Base-by-base conservation (phyloP, 2,888 invertebrate species). In the Drosophila robusta region DNA sequence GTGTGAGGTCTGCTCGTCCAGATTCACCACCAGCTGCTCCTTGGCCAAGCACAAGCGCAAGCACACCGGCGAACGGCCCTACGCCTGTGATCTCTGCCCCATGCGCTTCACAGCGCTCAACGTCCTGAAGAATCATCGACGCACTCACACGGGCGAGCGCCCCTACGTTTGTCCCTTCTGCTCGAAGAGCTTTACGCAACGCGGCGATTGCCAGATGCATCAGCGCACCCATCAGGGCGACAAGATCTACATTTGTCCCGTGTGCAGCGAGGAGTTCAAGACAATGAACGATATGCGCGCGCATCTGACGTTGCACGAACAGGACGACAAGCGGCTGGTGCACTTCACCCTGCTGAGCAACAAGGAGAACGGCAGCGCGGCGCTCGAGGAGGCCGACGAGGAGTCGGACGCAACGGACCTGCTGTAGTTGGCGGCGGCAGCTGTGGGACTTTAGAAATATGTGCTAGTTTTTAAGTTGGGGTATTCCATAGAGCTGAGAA, bases 1-100 rank as follows among this genome's bases (percentile, higher is more conserved):
- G 0, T 94, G 94, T 52, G 93, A 93, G 14, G 93, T 93, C 6
- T 94, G 94, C 44, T 92, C 93, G 0, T 91, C 93, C 9, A 93
- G 93, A 0, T 95, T 94, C 82, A 94, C 94, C 0, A 94, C 94
- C 0, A 94, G 94, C 11, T 94, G 94, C 45, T 94, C 94, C 0
- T 76, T 95, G 16, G 93, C 93, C 18, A 94, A 94, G 56, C 94
- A 94, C 69, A 91, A 93, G 1, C 91, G 94, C 0, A 94, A 93
- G 6, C 94, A 94, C 80, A 94, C 94, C 0, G 94, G 94, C 0
- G 94, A 94, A 66, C 87, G 94, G 0, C 94, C 94, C 0, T 94
- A 94, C 74, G 93, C 92, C 0, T 94, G 94, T 68, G 94, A 94
- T 32, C 88, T 94, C 1, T 94, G 94, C 50, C 93, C 93, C 0